Base-by-base conservation (phyloP, 2,888 invertebrate genomes). In the Diarsia mendica region DNA sequence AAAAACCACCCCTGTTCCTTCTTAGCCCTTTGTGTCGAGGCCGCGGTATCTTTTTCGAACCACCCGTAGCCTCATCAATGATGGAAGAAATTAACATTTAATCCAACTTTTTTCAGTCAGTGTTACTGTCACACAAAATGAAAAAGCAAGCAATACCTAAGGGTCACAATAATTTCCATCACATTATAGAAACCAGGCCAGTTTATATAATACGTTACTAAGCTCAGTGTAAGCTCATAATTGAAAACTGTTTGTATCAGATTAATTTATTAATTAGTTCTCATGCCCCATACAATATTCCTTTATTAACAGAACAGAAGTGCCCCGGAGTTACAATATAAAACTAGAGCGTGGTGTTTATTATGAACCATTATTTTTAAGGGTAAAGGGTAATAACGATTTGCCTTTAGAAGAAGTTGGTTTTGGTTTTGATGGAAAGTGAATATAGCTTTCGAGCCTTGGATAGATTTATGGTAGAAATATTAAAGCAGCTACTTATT, bases 181-280 rank as follows among this genome's bases (percentile, higher is more conserved):
- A 23, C 23, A 23, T 13, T 67, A 64, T n/a, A 74, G 28, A 75
- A 75, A 61, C 33, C 39, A 64, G 46, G 44, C 11, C 49, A 55
- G 53, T 80, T 72, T 67, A 64, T 80, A 75, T 75, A 79, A 67
- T 67, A 76, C 67, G 33, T 61, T 80, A 66, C 68, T 69, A 69
- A 82, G 69, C 76, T 63, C 67, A 55, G 61, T 70, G 66, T 84
- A 70, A 84, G 84, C 67, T 23, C 58, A 64, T 84, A 80, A 82
- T 82, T 72, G 84, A 84, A 84, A 80, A 77, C 84, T 67, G 82
- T 82, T 76, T 84, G 77, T 72, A 76, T 80, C 81, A 67, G 81
- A 82, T 84, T 79, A 83, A 75, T 84, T 84, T 77, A 82, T 84
- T 82, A 82, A 82, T 82, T 84, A 77, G 81, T 64, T 77, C 80